phyloP scores from a whole-genome alignment of 2,113 vertebrate species.

The Chamaetylas fuelleborni region DNA sequence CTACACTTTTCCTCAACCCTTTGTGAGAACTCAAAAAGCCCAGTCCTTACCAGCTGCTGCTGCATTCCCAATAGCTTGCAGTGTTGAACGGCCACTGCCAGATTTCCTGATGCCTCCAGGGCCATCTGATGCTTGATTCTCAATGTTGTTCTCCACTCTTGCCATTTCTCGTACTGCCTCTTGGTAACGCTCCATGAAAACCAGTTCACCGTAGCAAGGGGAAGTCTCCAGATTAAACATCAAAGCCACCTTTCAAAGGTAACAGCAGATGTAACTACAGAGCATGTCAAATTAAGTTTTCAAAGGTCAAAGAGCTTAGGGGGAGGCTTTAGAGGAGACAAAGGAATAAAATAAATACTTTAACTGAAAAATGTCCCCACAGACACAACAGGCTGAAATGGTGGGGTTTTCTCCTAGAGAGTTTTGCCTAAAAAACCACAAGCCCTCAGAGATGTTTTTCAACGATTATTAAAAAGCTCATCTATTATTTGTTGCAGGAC shows the following conservation, averaged over 20 bases:
- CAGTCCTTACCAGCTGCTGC: constrained; percentile 88
- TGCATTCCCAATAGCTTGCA: constrained; percentile 92
- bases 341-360: not conserved
- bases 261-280: not conserved
- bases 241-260: constrained; percentile 81
- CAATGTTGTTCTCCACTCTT: constrained; percentile 90
- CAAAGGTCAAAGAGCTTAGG: not conserved
- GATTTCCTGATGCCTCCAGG: constrained; percentile 69
- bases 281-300: not conserved
- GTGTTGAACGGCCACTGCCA: constrained; percentile 85
- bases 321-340: not conserved
- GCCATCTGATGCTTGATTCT: constrained; percentile 79
- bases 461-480: not conserved
- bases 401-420: not conserved
- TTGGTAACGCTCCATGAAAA: constrained; percentile 91
- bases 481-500: not conserved
- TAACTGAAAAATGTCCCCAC: not conserved
- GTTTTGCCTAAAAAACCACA: not conserved
- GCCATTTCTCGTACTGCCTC: constrained; percentile 86
- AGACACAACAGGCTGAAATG: not conserved
- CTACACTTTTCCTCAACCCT: not conserved
- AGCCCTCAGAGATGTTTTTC: not conserved
- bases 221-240: constrained; percentile 86
- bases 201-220: constrained; percentile 83
- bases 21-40: not conserved